phyloP scores from a whole-genome alignment of 2,113 vertebrate genomes.

The Camelus bactrianus region DNA sequence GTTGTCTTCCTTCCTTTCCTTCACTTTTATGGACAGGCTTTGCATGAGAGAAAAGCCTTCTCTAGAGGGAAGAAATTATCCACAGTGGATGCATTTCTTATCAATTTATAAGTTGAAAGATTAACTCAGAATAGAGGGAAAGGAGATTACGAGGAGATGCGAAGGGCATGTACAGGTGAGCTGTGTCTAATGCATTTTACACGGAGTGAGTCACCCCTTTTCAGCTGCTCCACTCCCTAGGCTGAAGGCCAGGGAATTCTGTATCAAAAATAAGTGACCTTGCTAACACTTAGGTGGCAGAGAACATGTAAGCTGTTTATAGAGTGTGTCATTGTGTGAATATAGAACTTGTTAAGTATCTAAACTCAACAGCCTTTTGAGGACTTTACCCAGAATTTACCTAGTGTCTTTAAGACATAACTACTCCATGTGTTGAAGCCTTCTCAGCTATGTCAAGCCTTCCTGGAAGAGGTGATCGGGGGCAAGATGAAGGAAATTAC shows the following conservation, averaged over 20 bases:
- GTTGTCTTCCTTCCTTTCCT: constrained; percentile 52
- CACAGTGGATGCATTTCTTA: not conserved
- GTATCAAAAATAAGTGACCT: constrained; percentile 60
- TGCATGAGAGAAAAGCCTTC: not conserved
- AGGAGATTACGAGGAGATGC: not conserved
- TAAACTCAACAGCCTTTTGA: not conserved
- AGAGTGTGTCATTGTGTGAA: constrained; percentile 55
- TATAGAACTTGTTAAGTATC: constrained; percentile 1
- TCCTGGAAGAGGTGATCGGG: not conserved
- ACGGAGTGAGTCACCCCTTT: not conserved
- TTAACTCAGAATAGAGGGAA: constrained; percentile 49
- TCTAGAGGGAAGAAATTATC: constrained; percentile 59
- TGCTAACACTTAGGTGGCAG: constrained; percentile 34
- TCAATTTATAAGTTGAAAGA: constrained; percentile 74
- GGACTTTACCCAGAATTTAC: not conserved
- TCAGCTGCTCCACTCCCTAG: constrained; percentile 1
- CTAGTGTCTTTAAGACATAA: not conserved
- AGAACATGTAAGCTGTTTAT: constrained; percentile 58
- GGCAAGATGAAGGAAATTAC: not conserved
- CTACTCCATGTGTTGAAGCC: not conserved
- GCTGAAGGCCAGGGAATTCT: constrained; percentile 35
- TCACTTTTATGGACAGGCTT: constrained; percentile 25
- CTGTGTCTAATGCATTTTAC: constrained; percentile 45
- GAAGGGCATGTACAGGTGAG: not conserved
- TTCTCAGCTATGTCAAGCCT: not conserved